phyloP scores from a whole-genome alignment of 2,888 invertebrate species.

The Gymnoscelis rufifasciata region DNA sequence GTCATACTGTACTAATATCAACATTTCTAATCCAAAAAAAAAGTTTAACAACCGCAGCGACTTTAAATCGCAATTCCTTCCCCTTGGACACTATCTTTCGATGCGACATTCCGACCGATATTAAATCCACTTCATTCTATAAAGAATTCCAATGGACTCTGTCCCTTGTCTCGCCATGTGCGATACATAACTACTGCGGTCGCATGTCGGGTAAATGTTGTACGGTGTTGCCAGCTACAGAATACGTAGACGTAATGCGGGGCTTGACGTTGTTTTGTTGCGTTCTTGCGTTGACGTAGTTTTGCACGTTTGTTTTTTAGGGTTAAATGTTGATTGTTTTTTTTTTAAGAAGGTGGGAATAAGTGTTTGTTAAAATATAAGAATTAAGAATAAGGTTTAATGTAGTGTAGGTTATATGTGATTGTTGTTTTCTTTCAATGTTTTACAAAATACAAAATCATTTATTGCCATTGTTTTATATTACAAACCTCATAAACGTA shows the following conservation, averaged over 20 bases:
- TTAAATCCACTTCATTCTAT: constrained; percentile 76
- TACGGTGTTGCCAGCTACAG: constrained; percentile 5
- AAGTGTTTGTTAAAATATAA: too few species aligned
- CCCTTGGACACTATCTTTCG: constrained; percentile 48
- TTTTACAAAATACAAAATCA: too few species aligned
- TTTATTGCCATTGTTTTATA: too few species aligned
- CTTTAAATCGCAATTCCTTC: constrained; percentile 1
- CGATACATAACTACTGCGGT: constrained; percentile 23
- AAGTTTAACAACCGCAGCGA: neutral
- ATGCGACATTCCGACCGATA: constrained; percentile 67
- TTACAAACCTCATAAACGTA: too few species aligned
- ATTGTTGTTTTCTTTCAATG: too few species aligned
- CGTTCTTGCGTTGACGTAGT: neutral
- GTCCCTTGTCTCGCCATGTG: constrained; percentile 33
- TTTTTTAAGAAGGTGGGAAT: too few species aligned
- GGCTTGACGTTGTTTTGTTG: neutral
- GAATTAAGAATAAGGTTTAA: too few species aligned
- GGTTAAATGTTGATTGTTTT: neutral
- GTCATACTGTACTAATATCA: too few species aligned
- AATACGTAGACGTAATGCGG: neutral
- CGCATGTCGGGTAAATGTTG: constrained; percentile 14
- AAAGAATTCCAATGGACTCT: constrained; percentile 71
- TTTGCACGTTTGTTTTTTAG: neutral
- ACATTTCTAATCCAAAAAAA: too few species aligned
- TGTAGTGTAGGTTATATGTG: too few species aligned